Conservation (phyloP, 2,113 vertebrate genomes). For the Hassar affinis region DNA sequence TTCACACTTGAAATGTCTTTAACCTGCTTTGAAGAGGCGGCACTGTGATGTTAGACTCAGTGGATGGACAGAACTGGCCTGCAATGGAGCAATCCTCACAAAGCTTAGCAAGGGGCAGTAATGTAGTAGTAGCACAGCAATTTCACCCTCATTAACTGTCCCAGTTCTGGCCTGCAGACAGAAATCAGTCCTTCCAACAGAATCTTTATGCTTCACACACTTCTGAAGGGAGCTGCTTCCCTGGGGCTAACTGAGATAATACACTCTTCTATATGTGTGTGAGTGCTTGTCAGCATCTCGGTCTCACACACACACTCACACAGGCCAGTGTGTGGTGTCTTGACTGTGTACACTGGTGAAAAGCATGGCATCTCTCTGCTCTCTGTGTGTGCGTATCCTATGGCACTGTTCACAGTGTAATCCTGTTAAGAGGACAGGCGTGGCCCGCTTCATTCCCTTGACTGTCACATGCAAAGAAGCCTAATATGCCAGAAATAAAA, state of each 20-base stretch:
- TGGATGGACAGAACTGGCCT: neutral
- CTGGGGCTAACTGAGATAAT: slow-evolving; percentile 21
- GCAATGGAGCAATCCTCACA: slow-evolving; percentile 9
- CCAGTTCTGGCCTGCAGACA: slow-evolving; percentile 7
- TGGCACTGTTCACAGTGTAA: slow-evolving; percentile 64
- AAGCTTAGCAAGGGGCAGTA: slow-evolving; percentile 27
- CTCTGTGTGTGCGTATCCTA: slow-evolving; percentile 55
- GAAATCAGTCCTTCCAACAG: slow-evolving; percentile 10
- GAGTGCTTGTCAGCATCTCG: neutral
- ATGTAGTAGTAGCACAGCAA: slow-evolving; percentile 28
- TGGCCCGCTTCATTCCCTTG: slow-evolving; percentile 53
- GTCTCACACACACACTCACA: neutral
- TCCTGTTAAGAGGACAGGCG: slow-evolving; percentile 65
- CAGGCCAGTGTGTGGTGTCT: slow-evolving; percentile 19
- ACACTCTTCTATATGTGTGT: neutral
- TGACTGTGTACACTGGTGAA: slow-evolving; percentile 7
- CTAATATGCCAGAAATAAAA: slow-evolving; percentile 51
- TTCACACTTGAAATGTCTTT: slow-evolving; percentile 28
- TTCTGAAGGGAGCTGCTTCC: slow-evolving; percentile 17
- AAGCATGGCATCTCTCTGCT: slow-evolving; percentile 49
- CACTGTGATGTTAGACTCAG: slow-evolving; percentile 24
- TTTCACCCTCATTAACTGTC: slow-evolving; percentile 46
- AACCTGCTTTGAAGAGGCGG: slow-evolving; percentile 17
- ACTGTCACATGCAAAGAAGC: slow-evolving; percentile 64
- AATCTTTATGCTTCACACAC: slow-evolving; percentile 27